Evolutionary conservation across 2,888 invertebrate genomes (phyloP), one percentile per base, ranked within the genome.

Genomic region (Tachina lurida): DNA sequence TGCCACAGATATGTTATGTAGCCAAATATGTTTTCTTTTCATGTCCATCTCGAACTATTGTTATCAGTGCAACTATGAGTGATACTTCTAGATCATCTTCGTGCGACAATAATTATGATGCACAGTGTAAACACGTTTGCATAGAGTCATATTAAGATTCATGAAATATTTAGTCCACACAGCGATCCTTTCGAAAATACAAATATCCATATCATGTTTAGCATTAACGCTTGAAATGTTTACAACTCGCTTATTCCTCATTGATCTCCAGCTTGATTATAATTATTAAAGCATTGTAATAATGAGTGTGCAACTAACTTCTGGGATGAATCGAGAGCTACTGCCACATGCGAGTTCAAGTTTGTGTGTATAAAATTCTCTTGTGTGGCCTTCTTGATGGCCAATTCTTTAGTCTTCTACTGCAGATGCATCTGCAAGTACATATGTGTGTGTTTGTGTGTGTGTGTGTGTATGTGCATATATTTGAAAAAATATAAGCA

Each of bases 351-450:
- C 8, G 19, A 31, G 31, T 31, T 31, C 15, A 76, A 17, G 22
- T 54, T 52, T 10, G 52, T 54, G 10, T 67, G 31, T 54, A 5
- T 17, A 43, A 68, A 67, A 60, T 39, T 71, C 74, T 56, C 56
- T 71, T 86, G 85, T 86, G 85, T 86, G 85, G 85, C 82, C 85
- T 75, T 82, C 75, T 71, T 71, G 75, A 71, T 79, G 82, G 78
- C 43, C 74, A 73, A 74, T 65, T 74, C 41, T 41, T 67, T 80
- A 17, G 67, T 58, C n/a, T 41, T 80, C 52, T 54, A 7, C 31
- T 31, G 31, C 31, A 31, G 7, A 31, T 31, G 31, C 31, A 31
- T 31, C 31, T 31, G 31, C 5, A 31, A 7, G 31, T 31, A 2
- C 7, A 7, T 31, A 7, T 31, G 31, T 7, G 31, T 31, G 31